Base-by-base conservation (phyloP, 2,888 invertebrate genomes). In the Lithosia quadra region DNA sequence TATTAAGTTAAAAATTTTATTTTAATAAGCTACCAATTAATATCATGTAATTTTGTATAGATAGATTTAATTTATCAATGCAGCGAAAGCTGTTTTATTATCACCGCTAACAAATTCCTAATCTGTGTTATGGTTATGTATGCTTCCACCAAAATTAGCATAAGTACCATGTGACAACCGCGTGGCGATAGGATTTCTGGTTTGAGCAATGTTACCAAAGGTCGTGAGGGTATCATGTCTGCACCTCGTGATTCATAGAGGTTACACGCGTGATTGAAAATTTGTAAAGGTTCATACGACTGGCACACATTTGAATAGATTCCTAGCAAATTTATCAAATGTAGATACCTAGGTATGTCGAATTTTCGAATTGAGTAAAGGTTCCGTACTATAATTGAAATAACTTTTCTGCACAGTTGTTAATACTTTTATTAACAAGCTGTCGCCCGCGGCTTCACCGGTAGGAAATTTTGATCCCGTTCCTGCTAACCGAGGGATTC, bases 201-300 rank as follows among this genome's bases (percentile, higher is more conserved):
- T 33, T 33, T 28, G 57, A 62, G 33, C 22, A 63, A 63, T 57
- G 58, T 13, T 57, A 18, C 33, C 28, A 55, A 22, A 63, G 22
- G 21, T 9, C 36, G 49, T n/a, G 15, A n/a, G 22, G 10, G 36
- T 21, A 36, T 53, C 57, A 28, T 49, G 49, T 58, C 15, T n/a
- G 8, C 33, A 49, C 49, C 63, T 57, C 63, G 67, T 28, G 56
- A 49, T 63, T 36, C 22, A 53, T 49, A 58, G 33, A 56, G 58
- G 63, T 63, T 62, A 58, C 18, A 33, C 58, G 33, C n/a, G 18
- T 13, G 5, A 58, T n/a, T 56, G 33, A 33, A 18, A 28, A 28
- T 33, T n/a, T 18, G 18, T 33, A 34, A 33, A 33, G 24, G 24
- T 24, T 10, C 57, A 33, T 58, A 9, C 8, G 24, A 9, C 28